Base-by-base conservation (phyloP, 2,797 vertebrate genomes). In the Crypturellus tataupa region DNA sequence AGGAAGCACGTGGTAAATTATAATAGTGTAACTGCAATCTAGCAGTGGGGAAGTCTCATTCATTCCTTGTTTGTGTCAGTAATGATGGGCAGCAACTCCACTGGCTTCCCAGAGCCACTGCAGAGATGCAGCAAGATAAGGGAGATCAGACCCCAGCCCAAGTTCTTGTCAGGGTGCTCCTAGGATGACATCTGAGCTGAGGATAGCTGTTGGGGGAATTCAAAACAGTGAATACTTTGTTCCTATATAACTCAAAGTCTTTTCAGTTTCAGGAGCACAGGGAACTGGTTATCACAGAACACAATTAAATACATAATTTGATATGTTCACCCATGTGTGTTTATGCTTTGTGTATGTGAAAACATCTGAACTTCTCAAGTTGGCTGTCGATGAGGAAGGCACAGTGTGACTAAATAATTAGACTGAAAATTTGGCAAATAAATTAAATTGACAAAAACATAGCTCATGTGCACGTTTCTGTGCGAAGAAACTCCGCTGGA, bases 1-100 rank as follows among this genome's bases (percentile, higher is more conserved):
- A 63, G 73, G 75, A 93, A 96, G 81, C 80, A 79, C 62, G 1
- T 10, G 2, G 46, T 69, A 67, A 94, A 88, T 90, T 67, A 53
- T 71, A 81, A 89, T 85, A 90, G 78, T 71, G 65, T 80, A 76
- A 83, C 78, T 84, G 82, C 80, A 72, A 12, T 91, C 69, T 64
- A 85, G 88, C n/a, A 33, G n/a, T 39, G 62, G 19, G 77, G 91
- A 96, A 86, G 88, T 87, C 77, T 35, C 35, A 5, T 53, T 92
- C 62, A 53, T 69, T 23, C 56, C 70, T 68, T 91, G 47, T 80
- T 92, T 95, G 70, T 87, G 73, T 67, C 85, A 80, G 10, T 87
- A 91, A 79, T 56, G 76, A 91, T 72, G 58, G 20, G 35, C 87
- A 87, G 87, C 89, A 83, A 71, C 56, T 81, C 56, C 67, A 85